These are phyloP conservation scores for Cavia porcellus DNA, from an alignment of 2,113 vertebrate genomes.

Conservation along the genomic window DNA sequence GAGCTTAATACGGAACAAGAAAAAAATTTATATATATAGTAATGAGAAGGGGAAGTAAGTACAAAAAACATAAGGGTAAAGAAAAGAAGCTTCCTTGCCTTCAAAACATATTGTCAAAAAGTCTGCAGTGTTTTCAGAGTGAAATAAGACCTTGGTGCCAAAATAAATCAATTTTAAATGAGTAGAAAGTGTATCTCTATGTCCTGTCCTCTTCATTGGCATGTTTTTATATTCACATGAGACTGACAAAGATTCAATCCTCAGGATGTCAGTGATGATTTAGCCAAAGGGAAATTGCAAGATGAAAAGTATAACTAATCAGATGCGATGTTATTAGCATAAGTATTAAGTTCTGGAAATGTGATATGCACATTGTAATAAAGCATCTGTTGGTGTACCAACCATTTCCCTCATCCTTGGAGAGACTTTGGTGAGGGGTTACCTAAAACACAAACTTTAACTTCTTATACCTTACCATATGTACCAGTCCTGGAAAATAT, in stretches of 20 bases:
- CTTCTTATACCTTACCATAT: not conserved
- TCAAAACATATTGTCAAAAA: not conserved
- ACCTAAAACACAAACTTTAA: not conserved
- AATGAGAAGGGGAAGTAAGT: not conserved
- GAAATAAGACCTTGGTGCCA: not conserved
- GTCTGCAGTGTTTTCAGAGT: not conserved
- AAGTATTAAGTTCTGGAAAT: conserved; percentile 50
- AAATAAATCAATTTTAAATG: not conserved
- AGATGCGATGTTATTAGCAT: not conserved
- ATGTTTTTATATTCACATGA: not conserved
- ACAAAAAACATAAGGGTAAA: not conserved
- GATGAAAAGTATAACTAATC: conserved; percentile 27
- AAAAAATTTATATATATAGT: not conserved
- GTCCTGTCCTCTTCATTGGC: not conserved
- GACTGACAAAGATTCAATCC: not conserved
- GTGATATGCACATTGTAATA: not conserved
- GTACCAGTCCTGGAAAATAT: not conserved
- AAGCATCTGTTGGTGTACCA: not conserved
- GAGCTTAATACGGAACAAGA: not conserved
- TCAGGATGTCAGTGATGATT: not conserved
- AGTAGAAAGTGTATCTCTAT: not conserved
- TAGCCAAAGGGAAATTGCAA: conserved; percentile 49
- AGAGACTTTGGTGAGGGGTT: not conserved
- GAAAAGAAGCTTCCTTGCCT: not conserved
- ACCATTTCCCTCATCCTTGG: not conserved